Conservation (phyloP, 2,888 invertebrate genomes). For the Patella caerulea region DNA sequence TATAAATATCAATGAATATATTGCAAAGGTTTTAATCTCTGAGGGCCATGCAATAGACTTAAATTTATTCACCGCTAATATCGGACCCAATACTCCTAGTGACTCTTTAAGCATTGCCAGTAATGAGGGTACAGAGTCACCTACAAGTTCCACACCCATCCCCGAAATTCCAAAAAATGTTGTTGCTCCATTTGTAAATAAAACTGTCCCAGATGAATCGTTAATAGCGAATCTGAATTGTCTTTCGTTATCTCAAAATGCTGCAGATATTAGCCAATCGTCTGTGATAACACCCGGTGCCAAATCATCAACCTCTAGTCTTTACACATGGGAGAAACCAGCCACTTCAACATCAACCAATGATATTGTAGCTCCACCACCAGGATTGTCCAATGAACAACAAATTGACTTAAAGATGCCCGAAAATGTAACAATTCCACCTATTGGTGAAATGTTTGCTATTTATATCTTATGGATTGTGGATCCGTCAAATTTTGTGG, state of each 20-base stretch:
- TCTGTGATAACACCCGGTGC: constrained; percentile 16
- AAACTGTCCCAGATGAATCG: no score
- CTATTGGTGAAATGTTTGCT: constrained; percentile 44
- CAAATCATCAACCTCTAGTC: constrained; percentile 6
- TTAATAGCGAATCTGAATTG: no score
- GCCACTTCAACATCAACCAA: not conserved
- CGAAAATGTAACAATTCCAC: constrained; percentile 35
- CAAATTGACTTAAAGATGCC: constrained; percentile 15
- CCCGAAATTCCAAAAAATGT: constrained; percentile 1
- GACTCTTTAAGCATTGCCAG: not conserved
- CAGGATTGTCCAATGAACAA: constrained; percentile 10
- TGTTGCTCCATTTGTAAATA: constrained; percentile 13
- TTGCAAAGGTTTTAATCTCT: constrained; percentile 34
- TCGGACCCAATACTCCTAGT: not conserved
- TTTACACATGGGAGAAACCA: constrained; percentile 12
- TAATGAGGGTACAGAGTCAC: not conserved
- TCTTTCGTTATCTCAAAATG: no score
- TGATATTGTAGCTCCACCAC: not conserved
- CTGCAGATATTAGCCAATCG: not conserved
- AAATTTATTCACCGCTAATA: not conserved
- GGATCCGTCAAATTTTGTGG: constrained; percentile 57
- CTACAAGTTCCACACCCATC: not conserved
- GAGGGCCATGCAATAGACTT: not conserved
- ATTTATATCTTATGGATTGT: constrained; percentile 46
- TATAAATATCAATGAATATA: constrained; percentile 54